Evolutionary conservation across 2,113 vertebrate genomes (phyloP), one percentile per base, ranked within the genome.

Genomic region (Felis chaus): DNA sequence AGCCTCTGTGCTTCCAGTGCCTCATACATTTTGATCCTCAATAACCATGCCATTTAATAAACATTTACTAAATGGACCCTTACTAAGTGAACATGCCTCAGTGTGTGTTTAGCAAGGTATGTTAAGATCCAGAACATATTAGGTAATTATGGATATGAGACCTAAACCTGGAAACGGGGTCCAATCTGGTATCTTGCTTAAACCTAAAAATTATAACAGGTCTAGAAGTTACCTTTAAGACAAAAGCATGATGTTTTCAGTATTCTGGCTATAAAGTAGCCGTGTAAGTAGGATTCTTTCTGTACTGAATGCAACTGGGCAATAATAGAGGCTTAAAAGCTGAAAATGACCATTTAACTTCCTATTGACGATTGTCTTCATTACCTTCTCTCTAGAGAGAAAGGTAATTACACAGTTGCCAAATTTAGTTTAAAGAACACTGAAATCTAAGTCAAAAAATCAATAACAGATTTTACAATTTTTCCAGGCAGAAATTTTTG

Each of bases 331-430:
- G 23, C 7, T 53, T 68, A 61, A 84, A 39, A 78, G 55, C 69
- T 69, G 69, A 88, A 90, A 89, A 91, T 25, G 76, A 63, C 50
- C 84, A 69, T 57, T 93, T 88, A 68, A 91, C 39, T 78, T 74
- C 71, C 36, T 69, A 68, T 79, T 91, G 92, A 63, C 36, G 41
- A 19, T 4, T 81, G 29, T 94, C 84, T 73, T 85, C 45, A 78
- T 84, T 81, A 81, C 29, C 29, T 83, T 84, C 29, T 85, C 93
- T 65, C 80, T 31, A 8, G 45, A 79, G 88, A 91, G 80, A 78
- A 82, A 82, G 14, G n/a, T 57, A 88, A 97, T 96, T 78, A 95
- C 57, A 84, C 10, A 88, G 55, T 45, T 94, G 71, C 68, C 86
- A 69, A 31, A 23, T 95, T 66, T 31, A 84, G 7, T 87, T 96